Base-by-base conservation (phyloP, 2,888 invertebrate species). In the Ditylenchus weischeri region DNA sequence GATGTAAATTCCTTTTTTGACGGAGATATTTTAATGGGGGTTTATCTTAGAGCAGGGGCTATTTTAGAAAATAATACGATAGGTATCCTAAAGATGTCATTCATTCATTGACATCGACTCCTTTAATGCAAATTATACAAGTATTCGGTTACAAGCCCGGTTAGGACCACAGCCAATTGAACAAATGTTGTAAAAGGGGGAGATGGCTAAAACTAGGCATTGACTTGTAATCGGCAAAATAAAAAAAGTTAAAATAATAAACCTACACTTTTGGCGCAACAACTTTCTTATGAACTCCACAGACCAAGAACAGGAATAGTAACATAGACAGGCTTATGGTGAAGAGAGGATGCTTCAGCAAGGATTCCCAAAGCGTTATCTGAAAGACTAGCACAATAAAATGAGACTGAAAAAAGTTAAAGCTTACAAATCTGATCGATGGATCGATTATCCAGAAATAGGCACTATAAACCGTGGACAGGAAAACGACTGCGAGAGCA, bases 371-470 rank as follows among this genome's bases (percentile, higher is more conserved):
- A 71, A 95, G 88, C 8, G 92, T 90, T 49, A 93, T 90, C 66
- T 75, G 36, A 67, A 72, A 48, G 74, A 15, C 5, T 13, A 23
- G 65, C 36, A 65, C 18, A 1, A 18, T 35, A 35, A 62, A 68
- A 65, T 58, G 47, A 62, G 10, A 70, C 61, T 48, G 58, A 21
- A 48, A 54, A 21, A 23, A 35, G 23, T 47, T 13, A 38, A 15
- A 57, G 62, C 69, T n/a, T 59, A 86, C 86, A 79, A 91, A 89
- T n/a, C 92, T 89, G 23, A 94, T 93, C 67, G 90, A 88, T 0
- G 94, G 93, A 84, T 95, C 95, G 80, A 90, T 90, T 57, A 96
- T 86, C 95, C 95, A 96, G 81, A 92, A 91, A 88, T 92, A 94
- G 4, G 95, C 94, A 11, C 93, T 93, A 67, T 92, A 89, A 15